Conservation (phyloP, 1,140 invertebrate species). For the Drosophila ambigua region DNA sequence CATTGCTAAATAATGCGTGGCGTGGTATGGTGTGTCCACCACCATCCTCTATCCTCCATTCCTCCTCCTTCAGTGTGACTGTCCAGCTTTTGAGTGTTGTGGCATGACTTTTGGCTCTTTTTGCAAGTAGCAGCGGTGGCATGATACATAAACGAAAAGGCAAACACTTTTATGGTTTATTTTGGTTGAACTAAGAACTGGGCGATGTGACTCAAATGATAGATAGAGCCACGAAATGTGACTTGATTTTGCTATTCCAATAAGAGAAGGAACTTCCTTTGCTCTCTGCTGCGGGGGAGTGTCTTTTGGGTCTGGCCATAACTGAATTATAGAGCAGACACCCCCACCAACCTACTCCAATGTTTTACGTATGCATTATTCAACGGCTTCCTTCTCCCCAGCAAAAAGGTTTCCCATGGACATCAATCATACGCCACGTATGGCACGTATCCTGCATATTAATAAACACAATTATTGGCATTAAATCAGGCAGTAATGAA, state of each 20-base stretch:
- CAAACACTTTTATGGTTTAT: conserved; percentile 77
- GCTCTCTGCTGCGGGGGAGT: conserved; percentile 25
- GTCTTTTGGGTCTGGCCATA: conserved; percentile 20
- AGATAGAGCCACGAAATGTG: background rate
- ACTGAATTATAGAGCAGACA: conserved; percentile 36
- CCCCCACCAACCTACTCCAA: background rate
- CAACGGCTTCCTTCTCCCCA: conserved; percentile 10
- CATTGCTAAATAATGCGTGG: conserved; percentile 72
- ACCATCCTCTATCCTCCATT: conserved; percentile 9
- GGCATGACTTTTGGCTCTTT: too few species aligned
- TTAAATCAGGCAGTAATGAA: conserved; percentile 46
- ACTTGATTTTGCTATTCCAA: conserved; percentile 10
- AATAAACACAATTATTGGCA: conserved; percentile 63
- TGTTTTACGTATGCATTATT: conserved; percentile 49
- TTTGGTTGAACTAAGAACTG: conserved; percentile 8
- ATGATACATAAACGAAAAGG: conserved; percentile 49
- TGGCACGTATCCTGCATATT: conserved; percentile 64
- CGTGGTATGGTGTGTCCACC: conserved; percentile 29
- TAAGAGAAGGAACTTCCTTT: background rate
- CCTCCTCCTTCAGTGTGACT: conserved; percentile 4
- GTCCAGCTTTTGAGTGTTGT: conserved; percentile 29
- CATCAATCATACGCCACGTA: conserved; percentile 63
- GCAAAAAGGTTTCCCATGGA: conserved; percentile 25
- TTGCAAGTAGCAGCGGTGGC: too few species aligned
- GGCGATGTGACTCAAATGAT: background rate